phyloP scores from a whole-genome alignment of 2,113 vertebrate species.

The Cephalopholis sonnerati region DNA sequence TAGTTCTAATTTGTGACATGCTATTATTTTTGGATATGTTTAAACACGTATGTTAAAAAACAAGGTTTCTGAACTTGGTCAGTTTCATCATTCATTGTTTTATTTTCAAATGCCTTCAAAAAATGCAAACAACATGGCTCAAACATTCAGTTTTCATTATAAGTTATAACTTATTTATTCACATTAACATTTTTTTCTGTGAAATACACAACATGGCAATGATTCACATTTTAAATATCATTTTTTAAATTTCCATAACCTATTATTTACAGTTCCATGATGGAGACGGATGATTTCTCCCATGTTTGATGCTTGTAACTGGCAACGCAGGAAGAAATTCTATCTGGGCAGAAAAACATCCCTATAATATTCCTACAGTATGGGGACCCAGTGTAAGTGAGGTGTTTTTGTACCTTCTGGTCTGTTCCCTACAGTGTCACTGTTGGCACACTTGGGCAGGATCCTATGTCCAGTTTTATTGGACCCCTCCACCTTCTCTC shows the following conservation, averaged over 20 bases:
- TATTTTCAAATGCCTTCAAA: constrained; percentile 72
- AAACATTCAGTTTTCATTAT: constrained; percentile 76
- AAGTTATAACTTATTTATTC: constrained; percentile 79
- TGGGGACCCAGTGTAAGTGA: constrained; percentile 5
- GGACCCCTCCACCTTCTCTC: not conserved
- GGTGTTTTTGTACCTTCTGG: not conserved
- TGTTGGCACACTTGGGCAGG: not conserved
- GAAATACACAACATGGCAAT: constrained; percentile 71
- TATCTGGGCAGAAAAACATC: not conserved
- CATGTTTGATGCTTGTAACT: not conserved
- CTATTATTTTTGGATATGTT: not conserved
- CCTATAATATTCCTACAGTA: not conserved
- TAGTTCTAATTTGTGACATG: too few relatives aligned
- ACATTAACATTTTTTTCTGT: constrained; percentile 69
- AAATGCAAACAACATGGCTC: constrained; percentile 66
- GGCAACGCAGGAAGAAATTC: constrained; percentile 2
- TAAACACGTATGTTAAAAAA: too few relatives aligned
- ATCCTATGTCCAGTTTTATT: not conserved
- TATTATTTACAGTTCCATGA: constrained; percentile 78
- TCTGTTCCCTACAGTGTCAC: not conserved
- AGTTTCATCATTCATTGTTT: constrained; percentile 40
- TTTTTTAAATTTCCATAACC: constrained; percentile 71
- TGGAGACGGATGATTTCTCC: not conserved
- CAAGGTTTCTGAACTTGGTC: not conserved
- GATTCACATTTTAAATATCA: constrained; percentile 83